Percentiles rank a stretch among this genome's conserved stretches.
phyloP scores from a whole-genome alignment of 2,888 invertebrate genomes.

The Torymus aiolomorphi region DNA sequence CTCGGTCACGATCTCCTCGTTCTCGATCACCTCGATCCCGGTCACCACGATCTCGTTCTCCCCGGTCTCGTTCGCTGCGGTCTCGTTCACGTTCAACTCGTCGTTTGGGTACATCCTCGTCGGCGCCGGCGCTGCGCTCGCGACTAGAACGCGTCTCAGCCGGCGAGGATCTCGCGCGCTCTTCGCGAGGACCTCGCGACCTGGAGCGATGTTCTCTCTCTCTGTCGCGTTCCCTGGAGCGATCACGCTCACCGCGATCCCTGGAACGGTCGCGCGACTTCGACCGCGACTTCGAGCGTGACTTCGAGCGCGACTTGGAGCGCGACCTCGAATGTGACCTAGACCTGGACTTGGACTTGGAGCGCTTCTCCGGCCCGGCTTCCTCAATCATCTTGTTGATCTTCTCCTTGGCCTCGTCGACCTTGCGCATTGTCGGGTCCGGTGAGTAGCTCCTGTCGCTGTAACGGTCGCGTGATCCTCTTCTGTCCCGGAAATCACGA shows the following conservation, averaged over 20 bases:
- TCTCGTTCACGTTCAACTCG: too few relatives aligned
- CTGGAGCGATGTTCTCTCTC: conserved; percentile 10
- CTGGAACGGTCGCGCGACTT: not conserved
- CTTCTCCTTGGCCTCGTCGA: conserved; percentile 78
- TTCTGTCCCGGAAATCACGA: conserved; percentile 79
- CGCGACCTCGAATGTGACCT: conserved; percentile 24
- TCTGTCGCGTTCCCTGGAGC: not conserved
- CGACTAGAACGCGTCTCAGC: too few relatives aligned
- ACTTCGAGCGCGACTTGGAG: conserved; percentile 3
- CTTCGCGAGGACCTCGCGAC: conserved; percentile 18
- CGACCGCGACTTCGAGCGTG: not conserved
- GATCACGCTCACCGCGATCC: too few relatives aligned
- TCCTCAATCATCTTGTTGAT: conserved; percentile 79
- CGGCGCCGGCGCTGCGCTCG: too few relatives aligned
- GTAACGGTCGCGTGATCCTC: conserved; percentile 76
- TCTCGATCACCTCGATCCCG: not conserved
- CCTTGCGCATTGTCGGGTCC: conserved; percentile 77
- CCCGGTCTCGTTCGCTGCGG: too few relatives aligned
- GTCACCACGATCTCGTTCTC: not conserved
- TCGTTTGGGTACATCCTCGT: too few relatives aligned
- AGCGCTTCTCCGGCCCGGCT: conserved; percentile 77
- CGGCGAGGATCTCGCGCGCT: not conserved
- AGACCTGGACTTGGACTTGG: conserved; percentile 59
- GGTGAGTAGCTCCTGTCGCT: conserved; percentile 77
- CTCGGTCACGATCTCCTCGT: too few relatives aligned